Evolutionary conservation across 1,140 invertebrate genomes (phyloP), one percentile per base, ranked within the genome.

Genomic region (Saxidomus purpurata): DNA sequence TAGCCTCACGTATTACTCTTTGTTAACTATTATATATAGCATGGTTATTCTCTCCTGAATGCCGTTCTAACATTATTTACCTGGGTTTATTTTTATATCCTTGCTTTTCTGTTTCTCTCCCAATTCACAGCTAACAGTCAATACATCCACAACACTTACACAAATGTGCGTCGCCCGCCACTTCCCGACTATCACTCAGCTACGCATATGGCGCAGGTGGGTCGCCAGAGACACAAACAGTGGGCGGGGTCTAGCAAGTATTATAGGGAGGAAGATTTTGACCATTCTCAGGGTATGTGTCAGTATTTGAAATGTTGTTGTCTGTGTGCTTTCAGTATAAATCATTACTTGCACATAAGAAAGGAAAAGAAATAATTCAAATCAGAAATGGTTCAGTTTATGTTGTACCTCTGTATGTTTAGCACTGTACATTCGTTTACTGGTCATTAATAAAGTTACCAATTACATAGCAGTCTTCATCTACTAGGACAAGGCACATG

Each of bases 181-280:
- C 90, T 94, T 34, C 94, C 94, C 84, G 94, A 95, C 81, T 95
- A 95, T 93, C 94, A 95, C 34, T 91, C 94, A 71, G 94, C 94
- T 38, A 94, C 94, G n/a, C 93, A 94, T 71, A 94, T 94, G 94
- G 94, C 94, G 36, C 92, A 94, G 52, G 86, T 94, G 61, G 92
- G 91, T 28, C 84, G 92, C 47, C 92, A 93, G 88, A 92, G 93
- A 89, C 92, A 93, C 61, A 77, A 81, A 83, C 81, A 89, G 69
- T 89, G 88, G 89, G n/a, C 69, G n/a, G 55, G 67, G 17, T 31
- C 71, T 43, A 67, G 31, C 86, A 87, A 80, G 69, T 79, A 67
- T 87, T 87, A 77, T 80, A 67, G 47, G 25, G 86, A 80, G 11
- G 86, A 77, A 55, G 76, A 80, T 52, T 87, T 40, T 87, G 86